A percentile compares a stretch with the other conserved stretches of the same genome.
Conservation (phyloP, 1,140 invertebrate species). For the Magallana gigas region DNA sequence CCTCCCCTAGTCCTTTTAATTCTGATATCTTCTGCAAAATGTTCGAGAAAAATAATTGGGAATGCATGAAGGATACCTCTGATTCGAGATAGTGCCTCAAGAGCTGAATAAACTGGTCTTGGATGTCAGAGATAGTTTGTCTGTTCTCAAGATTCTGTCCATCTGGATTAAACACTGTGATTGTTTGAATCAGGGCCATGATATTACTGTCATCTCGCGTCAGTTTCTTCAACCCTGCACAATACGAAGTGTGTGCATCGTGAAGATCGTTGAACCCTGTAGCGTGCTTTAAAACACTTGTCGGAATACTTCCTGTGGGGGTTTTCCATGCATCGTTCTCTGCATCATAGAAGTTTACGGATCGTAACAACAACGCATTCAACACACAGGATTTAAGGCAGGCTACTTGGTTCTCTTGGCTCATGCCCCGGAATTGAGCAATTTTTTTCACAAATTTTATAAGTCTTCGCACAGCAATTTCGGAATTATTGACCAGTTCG, state of each 20-base stretch:
- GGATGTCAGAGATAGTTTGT: constrained; percentile 84
- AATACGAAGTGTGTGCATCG: constrained; percentile 75
- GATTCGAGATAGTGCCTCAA: constrained; percentile 92
- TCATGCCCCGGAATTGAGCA: constrained; percentile 69
- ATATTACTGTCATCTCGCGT: constrained; percentile 80
- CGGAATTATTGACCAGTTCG: constrained; percentile 74
- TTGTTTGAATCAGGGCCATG: constrained; percentile 92
- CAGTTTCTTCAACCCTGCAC: constrained; percentile 72
- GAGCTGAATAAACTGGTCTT: constrained; percentile 95
- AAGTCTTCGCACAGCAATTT: constrained; percentile 69
- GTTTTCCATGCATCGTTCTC: constrained; percentile 74
- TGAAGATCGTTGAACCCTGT: constrained; percentile 75
- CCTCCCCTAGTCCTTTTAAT: constrained; percentile 90
- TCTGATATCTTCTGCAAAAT: constrained; percentile 93
- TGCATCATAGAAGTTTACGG: constrained; percentile 70
- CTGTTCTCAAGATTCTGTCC: constrained; percentile 88
- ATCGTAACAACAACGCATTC: constrained; percentile 70
- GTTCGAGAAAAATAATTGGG: constrained; percentile 79
- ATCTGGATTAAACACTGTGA: constrained; percentile 92
- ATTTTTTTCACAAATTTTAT: constrained; percentile 74
- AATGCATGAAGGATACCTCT: constrained; percentile 82
- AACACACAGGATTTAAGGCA: constrained; percentile 71
- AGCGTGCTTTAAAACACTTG: constrained; percentile 73
- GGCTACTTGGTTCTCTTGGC: constrained; percentile 72
- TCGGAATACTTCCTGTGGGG: constrained; percentile 72